Percentiles rank a stretch among this genome's conserved stretches.
These are phyloP conservation scores for Aphrophora alni DNA, from an alignment of 2,888 invertebrate species.

Conservation along the genomic window DNA sequence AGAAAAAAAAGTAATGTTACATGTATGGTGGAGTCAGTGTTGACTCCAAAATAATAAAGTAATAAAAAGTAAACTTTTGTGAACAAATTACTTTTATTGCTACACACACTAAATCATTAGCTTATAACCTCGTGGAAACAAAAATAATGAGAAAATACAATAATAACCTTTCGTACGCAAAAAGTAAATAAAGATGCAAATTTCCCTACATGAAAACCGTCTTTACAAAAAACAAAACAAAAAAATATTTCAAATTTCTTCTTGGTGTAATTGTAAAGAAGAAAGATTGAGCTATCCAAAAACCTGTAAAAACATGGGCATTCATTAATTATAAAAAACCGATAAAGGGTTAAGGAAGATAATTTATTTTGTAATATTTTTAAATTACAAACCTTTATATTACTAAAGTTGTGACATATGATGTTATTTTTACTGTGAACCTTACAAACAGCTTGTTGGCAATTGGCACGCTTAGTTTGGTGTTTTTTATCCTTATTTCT, in stretches of 20 bases:
- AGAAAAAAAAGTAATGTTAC: conserved; percentile 14
- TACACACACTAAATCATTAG: not conserved
- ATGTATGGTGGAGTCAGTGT: not conserved
- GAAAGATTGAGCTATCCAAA: conserved; percentile 14
- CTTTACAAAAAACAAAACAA: not conserved
- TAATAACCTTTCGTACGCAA: not conserved
- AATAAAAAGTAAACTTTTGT: not conserved
- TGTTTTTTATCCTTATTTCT: conserved; percentile 13
- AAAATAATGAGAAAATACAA: not conserved
- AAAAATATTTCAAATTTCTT: not conserved
- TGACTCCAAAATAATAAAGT: not conserved
- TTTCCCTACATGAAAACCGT: not conserved
- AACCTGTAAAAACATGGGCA: conserved; percentile 10
- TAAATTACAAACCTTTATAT: no score
- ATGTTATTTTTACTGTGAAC: no score
- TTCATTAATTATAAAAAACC: conserved; percentile 9
- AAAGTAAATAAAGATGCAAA: no score
- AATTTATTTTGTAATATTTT: no score
- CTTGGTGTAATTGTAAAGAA: not conserved
- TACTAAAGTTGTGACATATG: no score
- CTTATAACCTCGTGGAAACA: not conserved
- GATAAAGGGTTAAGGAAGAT: not conserved
- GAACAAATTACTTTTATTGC: not conserved
- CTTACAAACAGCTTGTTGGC: no score
- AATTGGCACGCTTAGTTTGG: not conserved